Conservation (phyloP, 2,797 vertebrate species). For the Scolopax rusticola region DNA sequence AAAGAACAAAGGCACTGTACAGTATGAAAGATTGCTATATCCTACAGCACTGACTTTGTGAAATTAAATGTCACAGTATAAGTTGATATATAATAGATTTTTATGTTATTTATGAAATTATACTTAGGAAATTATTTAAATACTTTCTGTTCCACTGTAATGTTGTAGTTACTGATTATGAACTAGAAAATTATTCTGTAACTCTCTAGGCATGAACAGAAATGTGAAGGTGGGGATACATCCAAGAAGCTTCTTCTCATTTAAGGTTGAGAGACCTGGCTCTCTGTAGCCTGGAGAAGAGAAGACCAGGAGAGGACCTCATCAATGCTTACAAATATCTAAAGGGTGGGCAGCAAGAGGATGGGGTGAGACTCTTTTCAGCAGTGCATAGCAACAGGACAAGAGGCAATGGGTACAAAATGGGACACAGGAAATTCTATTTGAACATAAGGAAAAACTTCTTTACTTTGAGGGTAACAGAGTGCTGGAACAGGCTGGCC, state of each 20-base stretch:
- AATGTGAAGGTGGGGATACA: not conserved
- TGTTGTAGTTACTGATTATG: not conserved
- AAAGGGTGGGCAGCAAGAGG: not conserved
- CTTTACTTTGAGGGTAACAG: not conserved
- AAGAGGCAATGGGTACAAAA: not conserved
- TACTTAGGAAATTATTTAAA: not conserved
- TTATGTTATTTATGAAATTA: not conserved
- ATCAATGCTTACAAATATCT: not conserved
- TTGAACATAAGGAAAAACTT: not conserved
- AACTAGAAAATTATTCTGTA: not conserved
- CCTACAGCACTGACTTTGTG: not conserved
- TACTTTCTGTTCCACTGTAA: not conserved
- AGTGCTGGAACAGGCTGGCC: not conserved
- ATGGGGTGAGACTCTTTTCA: not conserved
- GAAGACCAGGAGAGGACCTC: not conserved
- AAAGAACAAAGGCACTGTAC: not conserved
- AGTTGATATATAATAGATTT: not conserved
- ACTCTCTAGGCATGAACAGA: not conserved
- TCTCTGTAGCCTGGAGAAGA: not conserved
- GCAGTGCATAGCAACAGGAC: not conserved
- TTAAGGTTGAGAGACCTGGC: not conserved
- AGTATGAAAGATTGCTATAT: not conserved
- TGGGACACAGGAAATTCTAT: not conserved
- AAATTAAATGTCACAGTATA: not conserved
- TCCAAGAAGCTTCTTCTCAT: not conserved